A percentile compares a stretch with the other conserved stretches of the same genome.
Evolutionary conservation across 2,797 vertebrate genomes (phyloP).

Genomic region (Cyprinodon diabolis): DNA sequence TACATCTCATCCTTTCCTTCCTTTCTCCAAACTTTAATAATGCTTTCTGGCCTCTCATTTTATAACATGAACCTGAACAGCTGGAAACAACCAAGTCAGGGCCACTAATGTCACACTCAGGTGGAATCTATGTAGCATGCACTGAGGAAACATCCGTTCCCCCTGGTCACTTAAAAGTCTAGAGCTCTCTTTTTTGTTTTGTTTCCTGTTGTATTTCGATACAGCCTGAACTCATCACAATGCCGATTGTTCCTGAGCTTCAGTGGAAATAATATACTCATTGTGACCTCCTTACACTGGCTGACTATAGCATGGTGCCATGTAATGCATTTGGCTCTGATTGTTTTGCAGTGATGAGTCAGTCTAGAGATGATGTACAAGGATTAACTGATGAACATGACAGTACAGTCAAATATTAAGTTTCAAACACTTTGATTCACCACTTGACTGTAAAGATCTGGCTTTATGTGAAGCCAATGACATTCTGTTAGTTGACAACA

Average conservation of each 20-base stretch:
- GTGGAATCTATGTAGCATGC: constrained; percentile 52
- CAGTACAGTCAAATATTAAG: not conserved
- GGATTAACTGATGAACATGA: constrained; percentile 2
- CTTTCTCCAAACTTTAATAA: constrained; percentile 35
- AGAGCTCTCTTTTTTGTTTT: constrained; percentile 38
- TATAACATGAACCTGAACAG: constrained; percentile 47
- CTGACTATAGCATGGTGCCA: constrained; percentile 19
- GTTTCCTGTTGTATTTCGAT: constrained; percentile 38
- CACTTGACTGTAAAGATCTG: not conserved
- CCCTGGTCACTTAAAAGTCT: constrained; percentile 39
- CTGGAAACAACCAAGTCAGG: constrained; percentile 47
- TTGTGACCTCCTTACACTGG: not conserved
- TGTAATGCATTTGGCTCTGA: constrained; percentile 23
- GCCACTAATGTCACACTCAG: constrained; percentile 54
- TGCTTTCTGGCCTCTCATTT: constrained; percentile 50
- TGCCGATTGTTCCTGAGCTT: constrained; percentile 44
- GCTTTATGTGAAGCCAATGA: not conserved
- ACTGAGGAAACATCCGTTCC: constrained; percentile 59
- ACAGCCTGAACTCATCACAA: constrained; percentile 37
- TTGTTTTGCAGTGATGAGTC: not conserved
- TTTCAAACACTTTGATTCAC: not conserved
- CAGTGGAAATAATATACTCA: constrained; percentile 24
- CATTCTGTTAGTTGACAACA: not conserved
- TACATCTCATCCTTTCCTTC: constrained; percentile 49
- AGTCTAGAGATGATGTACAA: constrained; percentile 2